Evolutionary conservation across 2,888 invertebrate genomes (phyloP).

Genomic region (Drosophila aldrichi): DNA sequence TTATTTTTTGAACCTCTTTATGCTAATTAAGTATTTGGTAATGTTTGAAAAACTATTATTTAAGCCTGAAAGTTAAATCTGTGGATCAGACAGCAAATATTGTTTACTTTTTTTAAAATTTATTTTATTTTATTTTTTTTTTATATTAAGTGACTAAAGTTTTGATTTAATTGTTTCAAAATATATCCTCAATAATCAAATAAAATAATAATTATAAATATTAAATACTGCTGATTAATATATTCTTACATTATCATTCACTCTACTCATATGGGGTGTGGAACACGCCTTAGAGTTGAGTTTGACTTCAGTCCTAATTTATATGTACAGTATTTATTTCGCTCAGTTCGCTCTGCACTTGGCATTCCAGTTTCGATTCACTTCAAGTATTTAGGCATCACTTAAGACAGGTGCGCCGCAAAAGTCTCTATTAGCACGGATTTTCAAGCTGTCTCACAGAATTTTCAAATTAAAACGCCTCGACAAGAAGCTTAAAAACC

Average conservation of each 20-base stretch:
- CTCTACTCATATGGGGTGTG: too few species aligned
- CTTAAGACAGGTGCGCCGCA: neutral
- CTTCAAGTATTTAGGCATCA: slow-evolving; percentile 20
- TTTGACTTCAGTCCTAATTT: neutral
- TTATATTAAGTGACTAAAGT: too few species aligned
- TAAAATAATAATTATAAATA: too few species aligned
- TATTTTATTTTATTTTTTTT: too few species aligned
- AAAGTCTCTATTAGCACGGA: slow-evolving; percentile 6
- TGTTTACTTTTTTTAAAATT: too few species aligned
- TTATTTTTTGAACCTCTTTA: neutral
- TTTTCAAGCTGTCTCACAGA: neutral
- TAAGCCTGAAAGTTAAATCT: neutral
- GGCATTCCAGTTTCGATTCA: neutral
- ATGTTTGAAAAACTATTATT: neutral
- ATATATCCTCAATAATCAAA: too few species aligned
- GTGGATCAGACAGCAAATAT: neutral
- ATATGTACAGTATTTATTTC: neutral
- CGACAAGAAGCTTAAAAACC: slow-evolving; percentile 19
- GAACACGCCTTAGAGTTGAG: neutral
- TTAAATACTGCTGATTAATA: neutral
- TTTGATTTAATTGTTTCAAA: neutral
- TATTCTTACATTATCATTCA: neutral
- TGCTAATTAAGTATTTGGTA: neutral
- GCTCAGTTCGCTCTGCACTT: neutral
- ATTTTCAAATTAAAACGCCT: slow-evolving; percentile 23